Evolutionary conservation across 37 sponge, comb jelly and placozoan genomes (phyloP).

Genomic region (Haliclona indistincta): DNA sequence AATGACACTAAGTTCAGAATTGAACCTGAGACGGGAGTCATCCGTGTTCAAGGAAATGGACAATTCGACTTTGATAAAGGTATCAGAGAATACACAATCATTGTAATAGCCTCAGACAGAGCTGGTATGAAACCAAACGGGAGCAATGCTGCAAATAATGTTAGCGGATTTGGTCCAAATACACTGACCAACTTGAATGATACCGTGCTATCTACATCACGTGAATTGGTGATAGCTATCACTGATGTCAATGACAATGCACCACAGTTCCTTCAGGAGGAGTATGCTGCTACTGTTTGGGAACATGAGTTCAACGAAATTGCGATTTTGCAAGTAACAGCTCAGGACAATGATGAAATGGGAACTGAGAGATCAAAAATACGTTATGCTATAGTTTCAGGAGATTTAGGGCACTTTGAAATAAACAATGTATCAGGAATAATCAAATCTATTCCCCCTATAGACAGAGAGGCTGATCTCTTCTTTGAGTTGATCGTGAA

Average conservation of each 20-base stretch:
- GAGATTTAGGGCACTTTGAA: conserved; percentile 1
- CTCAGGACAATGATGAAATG: conserved; percentile 35
- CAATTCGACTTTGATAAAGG: conserved; percentile 66
- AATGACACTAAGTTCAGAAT: conserved; percentile 28
- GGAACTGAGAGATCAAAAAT: conserved; percentile 9
- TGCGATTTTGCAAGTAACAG: conserved; percentile 10
- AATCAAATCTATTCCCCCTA: conserved; percentile 29
- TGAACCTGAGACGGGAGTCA: conserved; percentile 36
- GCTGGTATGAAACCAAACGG: conserved; percentile 25
- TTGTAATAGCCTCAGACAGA: conserved; percentile 44
- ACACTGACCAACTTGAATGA: conserved; percentile 28
- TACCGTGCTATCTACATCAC: not conserved
- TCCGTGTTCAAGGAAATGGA: conserved; percentile 39
- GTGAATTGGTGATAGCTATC: conserved; percentile 35
- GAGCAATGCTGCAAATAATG: conserved; percentile 14
- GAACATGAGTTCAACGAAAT: conserved; percentile 30
- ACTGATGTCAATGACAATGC: conserved; percentile 69
- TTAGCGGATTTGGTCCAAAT: conserved; percentile 24
- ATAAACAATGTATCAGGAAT: conserved; percentile 31
- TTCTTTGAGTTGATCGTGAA: conserved; percentile 33
- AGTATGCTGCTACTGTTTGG: conserved; percentile 2
- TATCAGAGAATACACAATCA: conserved; percentile 6
- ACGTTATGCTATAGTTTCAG: conserved; percentile 1
- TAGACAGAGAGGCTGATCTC: conserved; percentile 6
- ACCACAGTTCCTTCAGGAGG: conserved; percentile 35